Evolutionary conservation across 2,113 vertebrate species (phyloP), one percentile per base, ranked within the genome.

Genomic region (Scortum barcoo): DNA sequence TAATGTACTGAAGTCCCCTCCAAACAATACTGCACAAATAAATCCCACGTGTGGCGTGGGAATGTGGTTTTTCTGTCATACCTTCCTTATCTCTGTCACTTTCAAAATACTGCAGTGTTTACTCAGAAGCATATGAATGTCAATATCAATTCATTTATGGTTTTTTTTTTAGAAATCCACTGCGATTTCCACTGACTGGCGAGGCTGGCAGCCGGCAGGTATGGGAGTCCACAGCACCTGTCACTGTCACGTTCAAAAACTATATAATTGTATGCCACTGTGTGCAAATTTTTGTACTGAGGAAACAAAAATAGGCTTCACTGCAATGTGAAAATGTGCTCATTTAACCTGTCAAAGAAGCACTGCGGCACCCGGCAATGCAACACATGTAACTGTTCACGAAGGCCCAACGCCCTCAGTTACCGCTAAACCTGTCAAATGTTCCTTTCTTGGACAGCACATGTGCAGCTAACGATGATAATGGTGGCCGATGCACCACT

Each of bases 1-100:
- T 78, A 71, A 89, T 84, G 58, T 33, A 62, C 71, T 63, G 40
- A 71, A 66, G 69, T 86, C 26, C 53, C 56, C 70, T 74, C 50
- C 19, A 61, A 80, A 72, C 40, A 78, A 60, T 72, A 30, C 11
- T 30, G 57, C 11, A 60, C 30, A 69, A 42, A 20, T 62, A 44
- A 2, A 46, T 58, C 38, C 38, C 24, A 38, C 2, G 26, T 26
- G 20, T 40, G 56, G 20, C 14, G n/a, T 36, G 28, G 51, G 48
- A 51, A 66, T 73, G 28, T 14, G 70, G 5, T 50, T 71, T 33
- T 33, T 75, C 20, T 26, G 50, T 44, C 42, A 16, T 8, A 17
- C 5, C 40, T 7, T 28, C 14, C 51, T 22, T 40, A 68, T 54
- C 16, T 53, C 60, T 66, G n/a, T 65, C 38, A 63, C 42, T 69